Evolutionary conservation across 2,113 vertebrate species (phyloP), one percentile per base, ranked within the genome.

Genomic region (Triplophysa tibetana): DNA sequence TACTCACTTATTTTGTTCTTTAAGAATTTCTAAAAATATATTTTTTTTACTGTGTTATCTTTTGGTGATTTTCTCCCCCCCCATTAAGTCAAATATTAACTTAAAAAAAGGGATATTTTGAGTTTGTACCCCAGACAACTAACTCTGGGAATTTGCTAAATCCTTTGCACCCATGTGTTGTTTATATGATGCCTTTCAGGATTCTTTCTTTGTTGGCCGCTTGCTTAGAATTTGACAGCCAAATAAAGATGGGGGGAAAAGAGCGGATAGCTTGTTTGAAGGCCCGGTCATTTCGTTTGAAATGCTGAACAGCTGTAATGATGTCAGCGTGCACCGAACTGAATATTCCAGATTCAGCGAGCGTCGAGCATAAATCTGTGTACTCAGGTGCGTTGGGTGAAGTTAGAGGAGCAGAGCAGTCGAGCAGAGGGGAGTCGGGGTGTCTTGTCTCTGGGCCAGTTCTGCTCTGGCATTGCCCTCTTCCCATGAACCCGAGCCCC

Each of bases 261-360:
- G 84, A 84, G 80, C 70, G 54, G 66, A 80, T 45, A 16, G 68
- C 69, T 19, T 66, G 79, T 84, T 83, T 79, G 80, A 81, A 33
- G 83, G 74, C 67, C 48, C 70, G 73, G 81, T 82, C 70, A 82
- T 81, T 85, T 87, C 79, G 84, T 76, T 83, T 87, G 62, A 89
- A 90, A 91, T 91, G 90, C 89, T 85, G 90, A 90, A 88, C 92
- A 93, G 92, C 92, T 93, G 92, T 87, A 88, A 88, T 92, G 92
- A 93, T 91, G 90, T 93, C 91, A 92, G 86, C 73, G 87, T 68
- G 84, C 89, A 90, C 86, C 85, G 85, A 87, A 88, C 88, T 75
- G 89, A 90, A 90, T 89, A 89, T 88, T 91, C 87, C 82, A 75
- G 88, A 88, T 89, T 88, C 88, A 83, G 87, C 85, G 83, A 87